Conservation (phyloP, 2,797 vertebrate species). For the Manis javanica region DNA sequence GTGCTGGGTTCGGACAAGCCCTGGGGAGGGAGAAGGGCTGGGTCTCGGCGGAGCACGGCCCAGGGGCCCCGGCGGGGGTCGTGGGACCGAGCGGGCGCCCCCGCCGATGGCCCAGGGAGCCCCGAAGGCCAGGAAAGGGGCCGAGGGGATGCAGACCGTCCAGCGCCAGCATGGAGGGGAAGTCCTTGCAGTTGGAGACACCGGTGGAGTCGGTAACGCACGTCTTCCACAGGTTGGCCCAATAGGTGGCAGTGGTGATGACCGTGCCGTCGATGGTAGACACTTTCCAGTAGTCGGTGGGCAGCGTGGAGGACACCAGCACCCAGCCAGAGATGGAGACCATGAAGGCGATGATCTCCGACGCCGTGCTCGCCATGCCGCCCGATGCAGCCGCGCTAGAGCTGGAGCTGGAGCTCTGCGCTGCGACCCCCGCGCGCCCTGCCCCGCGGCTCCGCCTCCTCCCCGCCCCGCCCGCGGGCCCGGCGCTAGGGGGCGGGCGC, state of each 20-base stretch:
- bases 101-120: background rate
- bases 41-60: background rate
- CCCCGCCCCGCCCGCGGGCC: background rate
- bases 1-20: background rate
- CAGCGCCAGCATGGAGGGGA: conserved; percentile 95
- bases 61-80: background rate
- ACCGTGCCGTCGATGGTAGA: conserved; percentile 95
- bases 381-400: conserved; percentile 23
- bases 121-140: background rate
- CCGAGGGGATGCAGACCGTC: conserved; percentile 89
- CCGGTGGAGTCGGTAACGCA: conserved; percentile 98
- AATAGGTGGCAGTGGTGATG: conserved; percentile 96
- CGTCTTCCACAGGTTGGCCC: conserved; percentile 97
- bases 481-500: conserved; percentile 15
- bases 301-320: conserved; percentile 94
- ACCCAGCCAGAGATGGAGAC: conserved; percentile 94
- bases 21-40: too few relatives aligned
- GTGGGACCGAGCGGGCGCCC: background rate
- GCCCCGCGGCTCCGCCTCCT: background rate
- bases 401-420: background rate
- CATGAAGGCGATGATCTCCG: conserved; percentile 93
- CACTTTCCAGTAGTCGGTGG: conserved; percentile 98
- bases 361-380: conserved; percentile 89
- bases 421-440: background rate
- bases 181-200: conserved; percentile 97